Conservation (phyloP, 2,113 vertebrate genomes). For the Microtus oregoni region DNA sequence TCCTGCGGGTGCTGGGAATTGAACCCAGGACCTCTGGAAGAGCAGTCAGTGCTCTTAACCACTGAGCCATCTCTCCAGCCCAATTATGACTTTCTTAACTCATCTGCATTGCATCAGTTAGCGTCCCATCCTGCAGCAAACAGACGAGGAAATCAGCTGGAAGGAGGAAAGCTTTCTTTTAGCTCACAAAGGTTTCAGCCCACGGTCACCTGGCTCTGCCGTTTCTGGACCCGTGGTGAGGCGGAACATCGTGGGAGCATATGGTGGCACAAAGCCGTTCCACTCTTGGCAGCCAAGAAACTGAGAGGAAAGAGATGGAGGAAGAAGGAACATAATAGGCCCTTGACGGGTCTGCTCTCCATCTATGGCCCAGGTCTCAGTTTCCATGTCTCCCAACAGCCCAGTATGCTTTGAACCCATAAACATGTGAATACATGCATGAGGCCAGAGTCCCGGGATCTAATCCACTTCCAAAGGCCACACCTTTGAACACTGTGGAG, state of each 20-base stretch:
- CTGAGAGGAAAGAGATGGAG: background rate
- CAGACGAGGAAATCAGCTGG: background rate
- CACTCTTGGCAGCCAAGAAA: background rate
- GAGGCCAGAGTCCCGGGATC: background rate
- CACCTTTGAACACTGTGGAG: background rate
- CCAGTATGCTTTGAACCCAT: background rate
- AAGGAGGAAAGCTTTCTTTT: background rate
- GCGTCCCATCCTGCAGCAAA: background rate
- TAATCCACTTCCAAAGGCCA: background rate
- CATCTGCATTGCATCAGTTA: background rate
- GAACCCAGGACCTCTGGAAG: no score
- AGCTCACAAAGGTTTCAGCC: background rate
- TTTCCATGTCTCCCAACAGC: background rate
- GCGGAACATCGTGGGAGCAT: no score
- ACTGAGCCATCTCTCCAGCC: no score
- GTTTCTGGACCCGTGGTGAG: background rate
- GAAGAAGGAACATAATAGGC: background rate
- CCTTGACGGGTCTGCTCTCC: background rate
- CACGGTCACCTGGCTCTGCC: background rate
- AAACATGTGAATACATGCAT: background rate
- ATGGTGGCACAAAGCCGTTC: background rate
- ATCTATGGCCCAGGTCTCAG: background rate
- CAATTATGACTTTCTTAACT: slow-evolving; percentile 10
- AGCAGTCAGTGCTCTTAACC: no score
- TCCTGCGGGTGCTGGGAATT: no score